Evolutionary conservation across 2,888 invertebrate species (phyloP).

Genomic region (Tipula confusa): DNA sequence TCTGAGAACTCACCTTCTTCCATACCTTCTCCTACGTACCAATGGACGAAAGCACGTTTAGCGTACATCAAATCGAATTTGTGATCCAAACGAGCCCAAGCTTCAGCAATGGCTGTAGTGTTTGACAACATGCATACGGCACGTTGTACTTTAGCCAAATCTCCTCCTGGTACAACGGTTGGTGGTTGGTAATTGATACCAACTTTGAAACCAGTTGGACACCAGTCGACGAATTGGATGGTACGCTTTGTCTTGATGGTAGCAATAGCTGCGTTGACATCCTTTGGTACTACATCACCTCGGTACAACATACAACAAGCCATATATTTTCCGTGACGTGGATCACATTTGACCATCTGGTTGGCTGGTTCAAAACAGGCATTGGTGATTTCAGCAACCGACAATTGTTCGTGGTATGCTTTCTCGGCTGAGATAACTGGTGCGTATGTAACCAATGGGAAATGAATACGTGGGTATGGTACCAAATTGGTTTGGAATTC

Average conservation of each 20-base stretch:
- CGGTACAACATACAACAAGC: slow-evolving; percentile 94
- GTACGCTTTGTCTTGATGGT: slow-evolving; percentile 93
- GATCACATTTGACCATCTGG: slow-evolving; percentile 94
- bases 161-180: slow-evolving; percentile 92
- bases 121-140: slow-evolving; percentile 98
- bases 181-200: slow-evolving; percentile 92
- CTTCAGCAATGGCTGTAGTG: slow-evolving; percentile 95
- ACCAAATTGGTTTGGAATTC: slow-evolving; percentile 95
- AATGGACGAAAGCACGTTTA: slow-evolving; percentile 94
- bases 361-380: slow-evolving; percentile 94
- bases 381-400: slow-evolving; percentile 90
- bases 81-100: slow-evolving; percentile 94
- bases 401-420: slow-evolving; percentile 88
- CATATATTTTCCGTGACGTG: slow-evolving; percentile 90
- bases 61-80: slow-evolving; percentile 97
- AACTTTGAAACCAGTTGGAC: slow-evolving; percentile 67
- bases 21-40: slow-evolving; percentile 87
- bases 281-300: slow-evolving; percentile 93
- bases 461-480: slow-evolving; percentile 94
- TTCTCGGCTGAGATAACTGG: slow-evolving; percentile 92
- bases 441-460: slow-evolving; percentile 88
- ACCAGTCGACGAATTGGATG: slow-evolving; percentile 92
- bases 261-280: slow-evolving; percentile 92
- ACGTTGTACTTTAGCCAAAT: slow-evolving; percentile 90
- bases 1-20: slow-evolving; percentile 85